Evolutionary conservation across 2,113 vertebrate genomes (phyloP), one percentile per base, ranked within the genome.

Genomic region (Podarcis muralis): DNA sequence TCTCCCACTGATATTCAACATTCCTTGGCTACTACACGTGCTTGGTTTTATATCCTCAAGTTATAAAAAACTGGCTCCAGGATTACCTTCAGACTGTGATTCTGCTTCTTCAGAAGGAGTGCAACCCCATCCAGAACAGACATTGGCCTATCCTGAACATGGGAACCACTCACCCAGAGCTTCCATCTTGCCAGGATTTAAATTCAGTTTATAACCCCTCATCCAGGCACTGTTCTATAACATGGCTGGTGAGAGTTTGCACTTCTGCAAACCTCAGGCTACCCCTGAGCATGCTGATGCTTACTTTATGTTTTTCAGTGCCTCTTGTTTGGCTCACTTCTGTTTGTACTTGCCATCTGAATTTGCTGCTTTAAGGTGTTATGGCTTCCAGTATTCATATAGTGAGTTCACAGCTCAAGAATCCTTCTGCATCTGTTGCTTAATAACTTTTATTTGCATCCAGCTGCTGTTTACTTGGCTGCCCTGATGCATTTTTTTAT

Each of bases 401-500:
- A 87, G 57, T 93, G 72, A 87, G 71, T 3, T 23, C 83, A 48
- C 90, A 94, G 35, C 87, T 65, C 53, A 35, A 91, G 81, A 76
- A 93, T 84, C 78, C 78, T 66, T 80, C 35, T 0, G 0, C 91
- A 62, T 91, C 81, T 75, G 89, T 83, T 94, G 81, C 86, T 92
- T 83, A 95, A 87, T 37, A 95, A 94, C 72, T 13, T 87, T 12
- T 90, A 71, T 89, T 92, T 91, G 91, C 90, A 37, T 90, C 75
- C 93, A 93, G 93, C 83, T 53, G 30, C 35, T 93, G 84, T 87
- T 93, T 95, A 94, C 96, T 95, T 93, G 88, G 91, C 92, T 86
- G 76, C 89, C 87, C 89, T 85, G 92, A 93, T 97, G 92, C 93
- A 92, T 94, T 93, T 90, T 27, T 95, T 94, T 91, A 94, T 94